A percentile compares a stretch with the other conserved stretches of the same genome.
These are phyloP conservation scores for Eurystomus gularis DNA, from an alignment of 2,113 vertebrate species.

Conservation along the genomic window DNA sequence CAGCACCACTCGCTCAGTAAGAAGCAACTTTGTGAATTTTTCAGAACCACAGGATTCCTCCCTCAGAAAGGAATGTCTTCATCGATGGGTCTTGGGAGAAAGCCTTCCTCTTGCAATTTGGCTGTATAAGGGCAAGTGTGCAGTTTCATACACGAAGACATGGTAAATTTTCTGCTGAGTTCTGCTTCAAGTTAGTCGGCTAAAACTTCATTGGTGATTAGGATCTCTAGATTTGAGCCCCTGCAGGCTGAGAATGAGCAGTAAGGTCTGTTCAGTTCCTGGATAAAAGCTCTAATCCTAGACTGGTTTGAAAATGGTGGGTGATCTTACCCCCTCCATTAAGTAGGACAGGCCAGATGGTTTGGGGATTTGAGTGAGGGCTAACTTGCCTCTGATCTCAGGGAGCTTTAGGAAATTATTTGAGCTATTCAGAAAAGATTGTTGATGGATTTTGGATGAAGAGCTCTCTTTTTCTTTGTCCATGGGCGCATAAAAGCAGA, in stretches of 20 bases:
- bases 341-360: not conserved
- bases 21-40: not conserved
- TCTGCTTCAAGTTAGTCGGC: not conserved
- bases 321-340: not conserved
- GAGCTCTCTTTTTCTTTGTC: not conserved
- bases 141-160: rapidly evolving
- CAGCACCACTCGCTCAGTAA: not conserved
- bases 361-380: not conserved
- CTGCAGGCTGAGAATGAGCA: not conserved
- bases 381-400: not conserved
- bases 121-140: not conserved
- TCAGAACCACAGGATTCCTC: not conserved
- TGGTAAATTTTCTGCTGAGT: not conserved
- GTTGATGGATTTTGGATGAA: not conserved
- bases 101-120: not conserved
- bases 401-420: not conserved
- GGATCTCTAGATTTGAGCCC: not conserved
- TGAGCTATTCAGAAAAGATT: not conserved
- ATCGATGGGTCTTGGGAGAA: not conserved
- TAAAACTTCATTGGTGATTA: not conserved
- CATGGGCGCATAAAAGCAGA: not conserved
- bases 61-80: not conserved
- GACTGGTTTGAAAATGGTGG: not conserved
- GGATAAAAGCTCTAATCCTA: not conserved
- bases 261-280: not conserved